Base-by-base conservation (phyloP, 2,113 vertebrate genomes). In the Budorcas taxicolor region DNA sequence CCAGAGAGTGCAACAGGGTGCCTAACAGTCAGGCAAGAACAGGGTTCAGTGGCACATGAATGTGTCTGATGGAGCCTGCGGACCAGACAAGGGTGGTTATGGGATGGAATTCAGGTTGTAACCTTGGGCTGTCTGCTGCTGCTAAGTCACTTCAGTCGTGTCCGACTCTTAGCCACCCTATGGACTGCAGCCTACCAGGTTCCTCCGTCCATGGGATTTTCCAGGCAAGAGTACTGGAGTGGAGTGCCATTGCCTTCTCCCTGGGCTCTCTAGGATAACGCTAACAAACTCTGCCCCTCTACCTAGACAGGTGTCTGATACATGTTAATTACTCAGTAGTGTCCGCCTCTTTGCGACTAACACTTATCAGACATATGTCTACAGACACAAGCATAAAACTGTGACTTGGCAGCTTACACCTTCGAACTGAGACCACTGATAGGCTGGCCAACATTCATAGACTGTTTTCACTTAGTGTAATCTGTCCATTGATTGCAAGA, bases 21-120 rank as follows among this genome's bases (percentile, higher is more conserved):
- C 17, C 17, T 43, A 2, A 27, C 27, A 11, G 40, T 74, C 62
- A 57, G 55, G 1, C 89, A 36, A 80, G 6, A n/a, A 60, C 33
- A 31, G 43, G 40, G 12, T 29, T 92, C 91, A 52, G 1, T 2
- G 3, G 67, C 19, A 58, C 23, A 31, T 0, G 0, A 5, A 33
- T 47, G 15, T 81, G 19, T 19, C 43, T 67, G 27, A 23, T 19
- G 7, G 53, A 45, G 15, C 17, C 60, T 76, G 27, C 3, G 5
- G 14, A 55, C 7, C 47, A 95, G 78, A 81, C 21, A 55, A 1
- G 13, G 9, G 6, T 62, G 16, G 23, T 9, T 29, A 9, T 21
- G 23, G n/a, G 6, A 55, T 50, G 13, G 6, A 83, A 36, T 85
- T 36, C 64, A 80, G n/a, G 6, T 29, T 74, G 9, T 74, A 29